Evolutionary conservation across 2,888 invertebrate genomes (phyloP).

Genomic region (Cataglyphis cursor): DNA sequence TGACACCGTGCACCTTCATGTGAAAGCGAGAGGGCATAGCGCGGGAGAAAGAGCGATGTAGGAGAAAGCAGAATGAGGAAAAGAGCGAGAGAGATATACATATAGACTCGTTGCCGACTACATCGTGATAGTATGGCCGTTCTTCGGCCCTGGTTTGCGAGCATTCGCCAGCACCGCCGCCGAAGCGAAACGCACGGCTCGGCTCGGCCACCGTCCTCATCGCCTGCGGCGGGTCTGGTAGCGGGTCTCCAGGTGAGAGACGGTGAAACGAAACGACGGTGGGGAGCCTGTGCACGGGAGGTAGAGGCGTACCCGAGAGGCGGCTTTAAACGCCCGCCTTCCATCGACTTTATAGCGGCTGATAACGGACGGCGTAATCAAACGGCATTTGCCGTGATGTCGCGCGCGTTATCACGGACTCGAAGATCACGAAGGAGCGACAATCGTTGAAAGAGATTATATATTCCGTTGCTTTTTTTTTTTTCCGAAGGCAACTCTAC

Average conservation of each 20-base stretch:
- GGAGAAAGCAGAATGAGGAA: conserved; percentile 35
- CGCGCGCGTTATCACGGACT: conserved; percentile 69
- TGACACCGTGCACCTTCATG: conserved; percentile 29
- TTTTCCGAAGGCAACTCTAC: neutral
- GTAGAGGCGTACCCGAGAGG: conserved; percentile 86
- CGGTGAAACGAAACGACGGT: conserved; percentile 65
- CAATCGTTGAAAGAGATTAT: neutral
- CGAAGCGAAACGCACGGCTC: conserved; percentile 55
- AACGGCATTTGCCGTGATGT: conserved; percentile 80
- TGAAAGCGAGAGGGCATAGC: conserved; percentile 30
- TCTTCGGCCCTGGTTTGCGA: conserved; percentile 56
- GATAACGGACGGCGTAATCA: conserved; percentile 84
- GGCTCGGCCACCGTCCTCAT: conserved; percentile 63
- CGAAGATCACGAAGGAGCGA: conserved; percentile 31
- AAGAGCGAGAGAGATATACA: conserved; percentile 35
- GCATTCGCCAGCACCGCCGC: conserved; percentile 60
- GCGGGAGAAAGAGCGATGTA: conserved; percentile 1
- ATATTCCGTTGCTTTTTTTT: neutral
- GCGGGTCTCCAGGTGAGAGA: conserved; percentile 70
- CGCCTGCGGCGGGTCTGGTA: conserved; percentile 74
- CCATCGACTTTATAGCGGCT: conserved; percentile 83
- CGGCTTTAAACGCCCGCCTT: conserved; percentile 86
- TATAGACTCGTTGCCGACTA: conserved; percentile 24
- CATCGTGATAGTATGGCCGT: conserved; percentile 65
- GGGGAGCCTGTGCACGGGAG: conserved; percentile 76